Evolutionary conservation across 2,797 vertebrate genomes (phyloP).

Genomic region (Microtus obscurus): DNA sequence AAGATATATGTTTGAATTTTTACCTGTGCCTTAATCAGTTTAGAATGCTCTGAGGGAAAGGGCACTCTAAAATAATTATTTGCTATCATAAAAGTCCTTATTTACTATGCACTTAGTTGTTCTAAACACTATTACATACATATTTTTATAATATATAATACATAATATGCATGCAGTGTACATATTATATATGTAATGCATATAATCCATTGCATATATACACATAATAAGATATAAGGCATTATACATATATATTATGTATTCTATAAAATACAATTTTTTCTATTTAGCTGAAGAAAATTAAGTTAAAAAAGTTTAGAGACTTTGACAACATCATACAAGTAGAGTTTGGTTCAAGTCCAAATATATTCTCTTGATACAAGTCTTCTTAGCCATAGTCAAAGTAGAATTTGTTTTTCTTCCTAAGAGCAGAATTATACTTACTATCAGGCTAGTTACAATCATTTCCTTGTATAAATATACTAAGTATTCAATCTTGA

Average conservation of each 20-base stretch:
- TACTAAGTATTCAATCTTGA: slow-evolving; percentile 53
- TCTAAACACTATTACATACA: not conserved
- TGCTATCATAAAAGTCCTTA: not conserved
- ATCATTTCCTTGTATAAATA: not conserved
- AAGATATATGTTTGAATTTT: not conserved
- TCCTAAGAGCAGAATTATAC: not conserved
- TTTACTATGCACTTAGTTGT: not conserved
- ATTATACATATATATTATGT: too few species aligned
- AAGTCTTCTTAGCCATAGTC: not conserved
- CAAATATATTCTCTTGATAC: not conserved
- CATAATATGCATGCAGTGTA: not conserved
- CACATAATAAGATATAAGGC: too few species aligned
- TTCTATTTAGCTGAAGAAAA: slow-evolving; percentile 5
- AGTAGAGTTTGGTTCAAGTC: not conserved
- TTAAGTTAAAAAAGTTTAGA: slow-evolving; percentile 20
- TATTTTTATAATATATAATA: not conserved
- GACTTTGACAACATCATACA: not conserved
- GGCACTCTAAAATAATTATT: not conserved
- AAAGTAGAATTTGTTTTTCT: not conserved
- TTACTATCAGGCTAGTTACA: not conserved
- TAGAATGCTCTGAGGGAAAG: too few species aligned
- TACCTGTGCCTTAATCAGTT: not conserved
- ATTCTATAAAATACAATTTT: not conserved
- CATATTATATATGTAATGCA: not conserved
- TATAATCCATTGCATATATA: not conserved